A percentile compares a stretch with the other conserved stretches of the same genome.
phyloP scores from a whole-genome alignment of 2,888 invertebrate genomes.

The Drosophila emarginata region DNA sequence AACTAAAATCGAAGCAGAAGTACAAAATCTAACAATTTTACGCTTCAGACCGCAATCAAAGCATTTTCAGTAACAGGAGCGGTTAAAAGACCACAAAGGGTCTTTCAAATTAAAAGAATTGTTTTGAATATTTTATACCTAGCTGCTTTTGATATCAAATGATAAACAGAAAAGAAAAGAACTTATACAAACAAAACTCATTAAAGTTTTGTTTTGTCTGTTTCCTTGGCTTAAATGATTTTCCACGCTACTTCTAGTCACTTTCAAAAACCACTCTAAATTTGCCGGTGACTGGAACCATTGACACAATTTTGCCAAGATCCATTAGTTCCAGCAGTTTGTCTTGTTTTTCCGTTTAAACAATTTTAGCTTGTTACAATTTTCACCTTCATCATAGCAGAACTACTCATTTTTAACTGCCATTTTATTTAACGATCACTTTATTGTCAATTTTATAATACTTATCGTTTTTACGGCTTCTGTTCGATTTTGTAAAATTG shows the following conservation, averaged over 20 bases:
- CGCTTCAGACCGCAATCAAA: constrained; percentile 3
- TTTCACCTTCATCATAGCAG: neutral
- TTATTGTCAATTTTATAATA: too few relatives aligned
- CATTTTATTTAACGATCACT: neutral
- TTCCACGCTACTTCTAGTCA: too few relatives aligned
- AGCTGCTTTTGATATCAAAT: too few relatives aligned
- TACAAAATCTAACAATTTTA: neutral
- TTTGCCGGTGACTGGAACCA: neutral
- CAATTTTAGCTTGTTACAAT: neutral
- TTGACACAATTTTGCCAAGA: neutral
- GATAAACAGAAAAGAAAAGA: too few relatives aligned
- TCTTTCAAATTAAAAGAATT: too few relatives aligned
- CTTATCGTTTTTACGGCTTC: too few relatives aligned
- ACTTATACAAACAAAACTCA: too few relatives aligned
- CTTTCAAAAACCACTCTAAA: neutral
- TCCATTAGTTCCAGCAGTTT: neutral
- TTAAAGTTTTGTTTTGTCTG: too few relatives aligned
- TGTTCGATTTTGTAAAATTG: too few relatives aligned
- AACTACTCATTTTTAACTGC: neutral
- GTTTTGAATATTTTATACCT: too few relatives aligned
- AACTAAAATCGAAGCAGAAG: constrained; percentile 1
- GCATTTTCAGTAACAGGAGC: neutral
- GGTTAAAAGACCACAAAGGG: neutral
- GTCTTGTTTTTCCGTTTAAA: neutral
- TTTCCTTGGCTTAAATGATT: too few relatives aligned